These are phyloP conservation scores for Scophthalmus maximus DNA, from an alignment of 2,113 vertebrate genomes.

Conservation along the genomic window DNA sequence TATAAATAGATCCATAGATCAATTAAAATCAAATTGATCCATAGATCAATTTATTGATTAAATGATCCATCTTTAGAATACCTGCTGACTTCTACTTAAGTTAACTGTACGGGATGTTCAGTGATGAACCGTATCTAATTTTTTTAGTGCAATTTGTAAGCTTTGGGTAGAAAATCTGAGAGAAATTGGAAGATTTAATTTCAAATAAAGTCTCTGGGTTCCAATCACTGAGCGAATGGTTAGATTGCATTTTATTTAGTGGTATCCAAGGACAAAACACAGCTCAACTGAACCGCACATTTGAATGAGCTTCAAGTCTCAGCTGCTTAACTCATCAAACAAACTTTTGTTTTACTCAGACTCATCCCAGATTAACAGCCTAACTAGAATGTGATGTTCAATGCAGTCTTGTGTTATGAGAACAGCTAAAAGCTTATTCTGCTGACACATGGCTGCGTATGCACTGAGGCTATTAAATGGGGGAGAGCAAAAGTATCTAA, in stretches of 20 bases:
- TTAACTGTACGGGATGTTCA: neutral
- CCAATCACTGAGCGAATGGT: conserved; percentile 1
- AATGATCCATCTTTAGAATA: neutral
- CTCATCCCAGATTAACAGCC: neutral
- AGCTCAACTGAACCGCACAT: neutral
- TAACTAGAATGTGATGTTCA: neutral
- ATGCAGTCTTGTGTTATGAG: conserved; percentile 4
- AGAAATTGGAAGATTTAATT: neutral
- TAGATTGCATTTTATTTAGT: neutral
- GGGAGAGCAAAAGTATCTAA: conserved; percentile 3
- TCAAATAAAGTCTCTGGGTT: neutral
- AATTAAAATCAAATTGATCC: too few relatives aligned
- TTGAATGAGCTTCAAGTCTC: neutral
- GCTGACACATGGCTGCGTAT: conserved; percentile 59
- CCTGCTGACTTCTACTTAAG: neutral
- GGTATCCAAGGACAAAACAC: neutral
- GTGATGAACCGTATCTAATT: neutral
- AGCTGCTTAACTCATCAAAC: neutral
- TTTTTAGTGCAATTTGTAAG: neutral
- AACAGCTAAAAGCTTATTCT: conserved; percentile 37
- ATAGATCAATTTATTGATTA: too few relatives aligned
- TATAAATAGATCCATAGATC: too few relatives aligned
- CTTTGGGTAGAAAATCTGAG: neutral
- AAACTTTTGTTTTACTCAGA: neutral
- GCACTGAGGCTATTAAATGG: conserved; percentile 27